These are phyloP conservation scores for Threskiornis aethiopicus DNA, from an alignment of 2,797 vertebrate genomes.

Conservation along the genomic window DNA sequence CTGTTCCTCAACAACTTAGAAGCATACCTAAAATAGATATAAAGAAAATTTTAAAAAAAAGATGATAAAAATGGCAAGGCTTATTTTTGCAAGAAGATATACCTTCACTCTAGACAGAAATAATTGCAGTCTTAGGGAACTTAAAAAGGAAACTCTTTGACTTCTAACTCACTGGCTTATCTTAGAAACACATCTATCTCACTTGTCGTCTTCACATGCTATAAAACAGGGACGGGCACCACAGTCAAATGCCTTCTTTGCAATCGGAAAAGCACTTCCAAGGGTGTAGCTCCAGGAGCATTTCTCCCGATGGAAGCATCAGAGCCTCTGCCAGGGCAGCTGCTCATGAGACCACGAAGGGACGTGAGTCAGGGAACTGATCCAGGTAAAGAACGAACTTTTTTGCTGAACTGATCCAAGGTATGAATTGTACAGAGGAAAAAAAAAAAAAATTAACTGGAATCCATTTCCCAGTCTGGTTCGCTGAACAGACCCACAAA, in stretches of 20 bases:
- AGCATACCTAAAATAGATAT: background rate
- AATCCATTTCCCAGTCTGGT: background rate
- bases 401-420: background rate
- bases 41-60: background rate
- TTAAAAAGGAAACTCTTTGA: conserved; percentile 10
- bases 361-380: background rate
- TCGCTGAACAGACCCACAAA: background rate
- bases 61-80: background rate
- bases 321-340: background rate
- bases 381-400: background rate
- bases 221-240: conserved; percentile 36
- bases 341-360: background rate
- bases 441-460: background rate
- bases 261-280: background rate
- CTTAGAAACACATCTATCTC: conserved; percentile 22
- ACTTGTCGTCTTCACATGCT: background rate
- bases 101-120: background rate
- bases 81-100: background rate
- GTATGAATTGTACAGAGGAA: background rate
- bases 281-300: background rate
- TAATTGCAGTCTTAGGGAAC: background rate
- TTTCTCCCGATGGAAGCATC: background rate
- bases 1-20: background rate
- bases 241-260: background rate
- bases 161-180: conserved; percentile 33